phyloP scores from a whole-genome alignment of 2,113 vertebrate genomes.

The Hippocampus guttulatus region DNA sequence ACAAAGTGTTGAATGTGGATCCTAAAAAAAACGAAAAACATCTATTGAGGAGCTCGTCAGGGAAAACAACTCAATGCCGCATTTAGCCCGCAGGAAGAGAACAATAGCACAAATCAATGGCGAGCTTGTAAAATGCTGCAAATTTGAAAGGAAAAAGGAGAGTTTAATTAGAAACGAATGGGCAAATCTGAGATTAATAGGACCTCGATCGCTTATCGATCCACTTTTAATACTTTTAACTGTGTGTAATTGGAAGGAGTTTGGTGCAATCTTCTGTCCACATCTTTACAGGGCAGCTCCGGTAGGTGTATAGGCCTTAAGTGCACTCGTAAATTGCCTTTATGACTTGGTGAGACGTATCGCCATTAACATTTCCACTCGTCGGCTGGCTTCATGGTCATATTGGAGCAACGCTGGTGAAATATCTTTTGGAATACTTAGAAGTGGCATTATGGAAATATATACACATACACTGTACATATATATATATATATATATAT shows the following conservation, averaged over 20 bases:
- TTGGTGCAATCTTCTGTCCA: constrained; percentile 66
- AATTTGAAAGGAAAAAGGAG: constrained; percentile 42
- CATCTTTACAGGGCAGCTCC: constrained; percentile 67
- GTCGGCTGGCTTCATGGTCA: constrained; percentile 65
- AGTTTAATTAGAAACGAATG: constrained; percentile 53
- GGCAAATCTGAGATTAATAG: constrained; percentile 52
- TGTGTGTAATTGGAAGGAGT: constrained; percentile 60
- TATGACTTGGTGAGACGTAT: constrained; percentile 74
- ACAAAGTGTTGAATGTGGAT: constrained; percentile 23
- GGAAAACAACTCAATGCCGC: constrained; percentile 29
- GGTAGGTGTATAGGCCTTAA: constrained; percentile 67
- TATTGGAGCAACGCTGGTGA: constrained; percentile 61
- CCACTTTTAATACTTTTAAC: constrained; percentile 70
- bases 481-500: too few species aligned
- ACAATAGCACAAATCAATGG: constrained; percentile 57
- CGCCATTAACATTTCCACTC: constrained; percentile 73
- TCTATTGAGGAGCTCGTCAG: constrained; percentile 11
- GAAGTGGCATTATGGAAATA: constrained; percentile 49
- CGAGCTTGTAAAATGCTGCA: constrained; percentile 49
- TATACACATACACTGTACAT: background rate
- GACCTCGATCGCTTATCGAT: constrained; percentile 62
- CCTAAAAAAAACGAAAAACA: constrained; percentile 18
- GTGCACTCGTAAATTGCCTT: constrained; percentile 75
- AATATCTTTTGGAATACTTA: constrained; percentile 58
- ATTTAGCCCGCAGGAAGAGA: constrained; percentile 50